Evolutionary conservation across 2,888 invertebrate genomes (phyloP).

Genomic region (Villa cingulata): DNA sequence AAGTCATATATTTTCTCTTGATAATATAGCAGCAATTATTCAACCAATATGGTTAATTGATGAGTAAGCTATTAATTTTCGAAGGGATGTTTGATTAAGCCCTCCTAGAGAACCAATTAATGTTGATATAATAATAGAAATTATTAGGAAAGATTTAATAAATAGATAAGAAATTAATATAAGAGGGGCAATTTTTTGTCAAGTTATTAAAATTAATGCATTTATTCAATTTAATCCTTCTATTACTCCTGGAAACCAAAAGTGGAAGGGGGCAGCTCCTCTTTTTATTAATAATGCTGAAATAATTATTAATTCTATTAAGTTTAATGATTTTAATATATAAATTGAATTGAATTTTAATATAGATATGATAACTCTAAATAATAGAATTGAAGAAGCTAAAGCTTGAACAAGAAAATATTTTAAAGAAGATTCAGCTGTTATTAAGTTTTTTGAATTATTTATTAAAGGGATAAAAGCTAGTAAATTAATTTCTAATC

Average conservation of each 20-base stretch:
- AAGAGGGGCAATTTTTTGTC: slow-evolving; percentile 52
- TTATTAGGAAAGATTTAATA: slow-evolving; percentile 35
- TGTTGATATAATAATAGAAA: slow-evolving; percentile 37
- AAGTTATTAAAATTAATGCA: slow-evolving; percentile 43
- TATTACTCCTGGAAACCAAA: slow-evolving; percentile 46
- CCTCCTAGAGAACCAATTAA: slow-evolving; percentile 40
- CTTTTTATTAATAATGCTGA: slow-evolving; percentile 40
- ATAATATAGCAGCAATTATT: slow-evolving; percentile 38
- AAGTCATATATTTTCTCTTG: slow-evolving; percentile 38
- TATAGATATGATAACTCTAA: slow-evolving; percentile 31
- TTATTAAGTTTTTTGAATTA: slow-evolving; percentile 37
- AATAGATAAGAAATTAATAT: slow-evolving; percentile 40
- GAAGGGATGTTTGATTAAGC: slow-evolving; percentile 42
- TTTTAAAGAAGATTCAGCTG: slow-evolving; percentile 44
- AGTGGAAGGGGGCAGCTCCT: slow-evolving; percentile 45
- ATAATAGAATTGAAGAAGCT: slow-evolving; percentile 43
- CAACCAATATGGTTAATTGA: slow-evolving; percentile 51
- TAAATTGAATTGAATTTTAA: slow-evolving; percentile 22
- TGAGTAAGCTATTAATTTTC: slow-evolving; percentile 47
- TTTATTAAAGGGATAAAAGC: slow-evolving; percentile 46
- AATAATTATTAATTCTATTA: slow-evolving; percentile 31
- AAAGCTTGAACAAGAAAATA: slow-evolving; percentile 47
- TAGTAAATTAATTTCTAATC: slow-evolving; percentile 49
- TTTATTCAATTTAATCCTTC: slow-evolving; percentile 45
- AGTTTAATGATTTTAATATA: slow-evolving; percentile 21